Base-by-base conservation (phyloP, 2,797 vertebrate genomes). In the Onychomys arenicola region DNA sequence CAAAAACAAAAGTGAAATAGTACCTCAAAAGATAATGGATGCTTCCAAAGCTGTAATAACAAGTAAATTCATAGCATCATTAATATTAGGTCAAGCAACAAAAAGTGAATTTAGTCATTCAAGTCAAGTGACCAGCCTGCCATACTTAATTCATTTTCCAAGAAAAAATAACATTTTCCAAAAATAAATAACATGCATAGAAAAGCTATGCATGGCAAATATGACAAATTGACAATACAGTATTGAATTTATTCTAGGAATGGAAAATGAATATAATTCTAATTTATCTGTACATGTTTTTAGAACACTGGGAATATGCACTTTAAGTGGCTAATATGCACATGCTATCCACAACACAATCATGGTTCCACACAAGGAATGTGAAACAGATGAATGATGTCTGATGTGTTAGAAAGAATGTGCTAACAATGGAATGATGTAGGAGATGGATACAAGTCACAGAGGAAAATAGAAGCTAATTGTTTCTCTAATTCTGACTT, bases 51-150 rank as follows among this genome's bases (percentile, higher is more conserved):
- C 85, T 95, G 95, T 71, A 96, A 55, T 75, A 37, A 59, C 73
- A 90, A 96, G 97, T 90, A 97, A 95, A 97, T 97, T 97, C 93
- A 93, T 97, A 97, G 93, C 78, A 93, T 67, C 89, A 86, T 90
- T 94, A 84, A 84, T 92, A 46, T 69, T 84, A 85, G 93, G n/a
- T 10, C 90, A 81, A 85, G 65, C 71, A 25, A 73, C 80, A 95
- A 90, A 11, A 73, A 82, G 40, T 77, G 40, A 67, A 19, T 55
- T 55, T 71, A 12, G 16, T 52, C 27, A 52, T 89, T 84, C 19
- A 87, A 76, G 17, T 75, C 5, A 91, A 80, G 29, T 76, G 78
- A 83, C 9, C 83, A 76, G 40, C 4, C 21, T 23, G 1, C 14
- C 43, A 11, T 57, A 27, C 7, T 89, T 52, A 65, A 55, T 46